Conservation (phyloP, 2,888 invertebrate genomes). For the Orthonychiurus folsomi region DNA sequence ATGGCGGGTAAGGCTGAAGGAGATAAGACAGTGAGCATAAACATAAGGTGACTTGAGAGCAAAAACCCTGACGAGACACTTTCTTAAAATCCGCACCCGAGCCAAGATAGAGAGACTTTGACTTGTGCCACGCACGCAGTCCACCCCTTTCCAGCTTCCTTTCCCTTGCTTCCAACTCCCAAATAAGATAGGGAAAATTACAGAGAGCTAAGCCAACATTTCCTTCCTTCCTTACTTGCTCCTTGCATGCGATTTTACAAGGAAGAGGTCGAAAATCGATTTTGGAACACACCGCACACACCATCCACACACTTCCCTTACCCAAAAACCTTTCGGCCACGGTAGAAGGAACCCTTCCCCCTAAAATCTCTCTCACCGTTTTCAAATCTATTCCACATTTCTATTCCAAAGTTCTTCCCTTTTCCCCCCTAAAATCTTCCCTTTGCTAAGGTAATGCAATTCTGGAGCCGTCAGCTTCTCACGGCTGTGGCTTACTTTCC, state of each 20-base stretch:
- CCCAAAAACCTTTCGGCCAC: not conserved
- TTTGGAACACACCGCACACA: not conserved
- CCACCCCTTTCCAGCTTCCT: not conserved
- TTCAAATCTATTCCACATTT: not conserved
- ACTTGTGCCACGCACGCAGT: not conserved
- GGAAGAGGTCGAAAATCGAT: conserved; percentile 7
- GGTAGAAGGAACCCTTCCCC: not conserved
- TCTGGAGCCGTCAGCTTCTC: not conserved
- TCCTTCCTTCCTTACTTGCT: not conserved
- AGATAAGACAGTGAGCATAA: not conserved
- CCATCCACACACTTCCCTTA: not conserved
- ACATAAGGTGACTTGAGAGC: not conserved
- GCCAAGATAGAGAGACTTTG: not conserved
- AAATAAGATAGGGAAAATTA: conserved; percentile 5
- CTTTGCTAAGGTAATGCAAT: not conserved
- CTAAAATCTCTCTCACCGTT: not conserved
- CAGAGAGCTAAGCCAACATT: conserved; percentile 2
- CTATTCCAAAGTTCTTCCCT: not conserved
- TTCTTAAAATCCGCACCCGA: not conserved
- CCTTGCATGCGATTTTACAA: conserved; percentile 1
- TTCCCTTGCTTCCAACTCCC: not conserved
- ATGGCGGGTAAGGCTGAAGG: not conserved
- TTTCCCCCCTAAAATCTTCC: not conserved
- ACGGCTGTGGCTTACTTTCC: too few relatives aligned
- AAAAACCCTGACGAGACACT: conserved; percentile 10